Conservation (phyloP, 2,113 vertebrate genomes). For the Zingel zingel region DNA sequence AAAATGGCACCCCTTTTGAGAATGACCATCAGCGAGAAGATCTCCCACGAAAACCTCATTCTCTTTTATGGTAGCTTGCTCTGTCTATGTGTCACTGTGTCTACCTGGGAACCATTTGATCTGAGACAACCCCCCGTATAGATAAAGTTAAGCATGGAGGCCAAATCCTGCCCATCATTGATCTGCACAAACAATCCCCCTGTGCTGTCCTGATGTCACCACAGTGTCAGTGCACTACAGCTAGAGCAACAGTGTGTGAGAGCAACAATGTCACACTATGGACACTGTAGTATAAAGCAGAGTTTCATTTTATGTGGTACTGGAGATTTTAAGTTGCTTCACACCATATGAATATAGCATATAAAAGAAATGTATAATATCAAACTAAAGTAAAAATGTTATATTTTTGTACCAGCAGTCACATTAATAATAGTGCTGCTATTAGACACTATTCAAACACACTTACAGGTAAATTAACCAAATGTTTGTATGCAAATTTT, state of each 20-base stretch:
- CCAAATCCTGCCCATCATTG: slow-evolving; percentile 64
- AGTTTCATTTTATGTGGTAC: neutral
- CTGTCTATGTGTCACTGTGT: slow-evolving; percentile 29
- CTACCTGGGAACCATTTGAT: slow-evolving; percentile 51
- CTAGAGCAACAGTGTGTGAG: slow-evolving; percentile 38
- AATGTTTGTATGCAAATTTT: neutral
- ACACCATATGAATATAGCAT: neutral
- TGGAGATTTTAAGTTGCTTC: neutral
- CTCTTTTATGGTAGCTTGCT: slow-evolving; percentile 27
- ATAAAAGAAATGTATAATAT: neutral
- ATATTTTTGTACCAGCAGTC: neutral
- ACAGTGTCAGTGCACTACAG: slow-evolving; percentile 34
- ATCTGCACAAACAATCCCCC: slow-evolving; percentile 57
- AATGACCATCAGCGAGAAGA: slow-evolving; percentile 27
- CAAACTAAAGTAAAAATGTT: neutral
- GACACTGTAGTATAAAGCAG: slow-evolving; percentile 4
- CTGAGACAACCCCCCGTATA: slow-evolving; percentile 33
- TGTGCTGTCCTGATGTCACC: slow-evolving; percentile 36
- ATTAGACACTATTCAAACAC: neutral
- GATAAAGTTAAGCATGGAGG: slow-evolving; percentile 70
- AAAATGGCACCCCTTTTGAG: neutral
- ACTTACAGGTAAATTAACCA: neutral
- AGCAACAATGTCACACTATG: slow-evolving; percentile 14
- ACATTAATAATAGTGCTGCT: slow-evolving; percentile 3
- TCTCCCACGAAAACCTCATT: slow-evolving; percentile 21